Percentiles rank a stretch among this genome's conserved stretches.
These are phyloP conservation scores for Chrysolina oricalcia DNA, from an alignment of 2,888 invertebrate genomes.

Conservation along the genomic window DNA sequence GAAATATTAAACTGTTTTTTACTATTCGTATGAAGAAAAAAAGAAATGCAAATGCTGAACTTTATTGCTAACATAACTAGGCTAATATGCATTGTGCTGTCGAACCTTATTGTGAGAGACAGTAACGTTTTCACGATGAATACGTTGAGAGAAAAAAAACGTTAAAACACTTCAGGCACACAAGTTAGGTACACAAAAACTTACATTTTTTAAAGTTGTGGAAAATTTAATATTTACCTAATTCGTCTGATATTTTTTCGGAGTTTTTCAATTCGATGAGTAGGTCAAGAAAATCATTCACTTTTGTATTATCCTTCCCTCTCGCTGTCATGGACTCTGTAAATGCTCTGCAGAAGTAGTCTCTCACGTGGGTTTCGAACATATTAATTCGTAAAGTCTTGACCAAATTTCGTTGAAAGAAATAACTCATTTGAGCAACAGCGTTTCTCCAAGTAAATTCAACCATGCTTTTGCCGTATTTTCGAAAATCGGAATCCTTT, in stretches of 20 bases:
- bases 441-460: conserved; percentile 60
- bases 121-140: too few species aligned
- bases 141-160: too few species aligned
- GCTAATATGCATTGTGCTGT: too few species aligned
- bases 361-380: conserved; percentile 55
- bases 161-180: too few species aligned
- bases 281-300: conserved; percentile 76
- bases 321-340: conserved; percentile 58
- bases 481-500: conserved; percentile 67
- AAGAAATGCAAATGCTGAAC: too few species aligned
- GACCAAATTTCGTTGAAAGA: conserved; percentile 59
- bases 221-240: conserved; percentile 43
- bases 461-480: conserved; percentile 65
- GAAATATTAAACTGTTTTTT: too few species aligned
- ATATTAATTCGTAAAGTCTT: conserved; percentile 60
- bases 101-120: too few species aligned
- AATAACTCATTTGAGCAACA: conserved; percentile 57
- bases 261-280: conserved; percentile 47
- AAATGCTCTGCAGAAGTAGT: conserved; percentile 62
- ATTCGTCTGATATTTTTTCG: conserved; percentile 16
- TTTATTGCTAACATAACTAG: too few species aligned
- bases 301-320: conserved; percentile 61
- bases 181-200: too few species aligned
- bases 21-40: too few species aligned
- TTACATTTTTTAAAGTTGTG: too few species aligned